Base-by-base conservation (phyloP, 2,888 invertebrate genomes). In the Ormia ochracea region DNA sequence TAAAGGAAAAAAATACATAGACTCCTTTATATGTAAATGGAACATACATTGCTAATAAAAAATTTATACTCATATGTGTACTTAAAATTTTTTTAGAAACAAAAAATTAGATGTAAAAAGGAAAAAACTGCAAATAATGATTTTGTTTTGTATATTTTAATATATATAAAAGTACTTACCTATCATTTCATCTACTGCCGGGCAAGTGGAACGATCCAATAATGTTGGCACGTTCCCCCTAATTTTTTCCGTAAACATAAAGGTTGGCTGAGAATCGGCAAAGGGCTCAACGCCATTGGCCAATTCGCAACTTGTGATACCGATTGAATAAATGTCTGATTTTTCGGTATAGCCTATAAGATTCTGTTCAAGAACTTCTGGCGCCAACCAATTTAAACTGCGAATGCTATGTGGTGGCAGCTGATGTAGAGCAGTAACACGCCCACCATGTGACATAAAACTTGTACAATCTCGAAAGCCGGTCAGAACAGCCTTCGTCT, bases 201-300 rank as follows among this genome's bases (percentile, higher is more conserved):
- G 92, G 86, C 93, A 92, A 17, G 95, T 95, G 9, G 93, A 92
- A 83, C 92, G 92, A 90, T 96, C 96, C 28, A 96, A 90, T 72
- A 96, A 89, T 77, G 94, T 94, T 5, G 96, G 95, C 0, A 94
- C 91, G 84, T 92, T 92, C 0, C 97, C 97, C 66, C 95, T 92
- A 31, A 90, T 85, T 90, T 98, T 98, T 90, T 97, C 97, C 3
- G 96, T 94, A 83, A 97, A 91, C 96, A 98, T 97, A 84, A 97
- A 91, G 1, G 97, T 96, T n/a, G 93, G 94, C 5, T 95, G 93
- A 85, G 96, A 94, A 83, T 95, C 96, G 0, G 93, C 92, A 90
- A 96, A 98, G 0, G 97, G 97, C 82, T 96, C 95, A 33, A 94
- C 92, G 0, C 98, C 97, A 90, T 98, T 98, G 45, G 95, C 96